Conservation (phyloP, 2,888 invertebrate genomes). For the Erynnis tages region DNA sequence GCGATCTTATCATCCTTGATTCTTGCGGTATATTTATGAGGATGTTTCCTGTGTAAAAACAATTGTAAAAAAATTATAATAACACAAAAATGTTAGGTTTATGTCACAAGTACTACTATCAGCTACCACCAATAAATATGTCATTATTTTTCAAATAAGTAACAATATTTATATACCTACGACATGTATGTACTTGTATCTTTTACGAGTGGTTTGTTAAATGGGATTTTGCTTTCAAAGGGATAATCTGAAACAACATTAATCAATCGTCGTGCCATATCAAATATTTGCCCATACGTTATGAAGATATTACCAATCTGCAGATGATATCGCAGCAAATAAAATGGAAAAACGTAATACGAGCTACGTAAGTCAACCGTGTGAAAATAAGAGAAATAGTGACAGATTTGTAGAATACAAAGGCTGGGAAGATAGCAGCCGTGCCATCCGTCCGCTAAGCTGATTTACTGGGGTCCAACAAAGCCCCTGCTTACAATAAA, state of each 20-base stretch:
- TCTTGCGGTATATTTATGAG: conserved; percentile 13
- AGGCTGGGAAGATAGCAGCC: conserved; percentile 56
- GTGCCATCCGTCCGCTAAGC: conserved; percentile 69
- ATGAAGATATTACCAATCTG: conserved; percentile 18
- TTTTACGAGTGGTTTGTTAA: background rate
- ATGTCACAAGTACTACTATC: too few species aligned
- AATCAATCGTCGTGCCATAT: conserved; percentile 5
- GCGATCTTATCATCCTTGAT: conserved; percentile 1
- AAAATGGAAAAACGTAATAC: conserved; percentile 26
- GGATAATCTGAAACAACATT: conserved; percentile 6
- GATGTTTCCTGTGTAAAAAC: background rate
- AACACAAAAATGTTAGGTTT: too few species aligned
- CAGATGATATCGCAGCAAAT: conserved; percentile 19
- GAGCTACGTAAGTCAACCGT: conserved; percentile 34
- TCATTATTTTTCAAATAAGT: background rate
- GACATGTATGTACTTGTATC: background rate
- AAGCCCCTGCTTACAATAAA: conserved; percentile 61
- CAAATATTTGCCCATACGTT: conserved; percentile 11
- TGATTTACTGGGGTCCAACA: conserved; percentile 72
- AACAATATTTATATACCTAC: background rate
- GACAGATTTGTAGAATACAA: conserved; percentile 61
- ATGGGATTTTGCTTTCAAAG: background rate
- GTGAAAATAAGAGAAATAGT: conserved; percentile 44
- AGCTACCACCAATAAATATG: too few species aligned
- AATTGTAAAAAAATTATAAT: too few species aligned